Base-by-base conservation (phyloP, 2,888 invertebrate species). In the Harpagoxenus sublaevis region DNA sequence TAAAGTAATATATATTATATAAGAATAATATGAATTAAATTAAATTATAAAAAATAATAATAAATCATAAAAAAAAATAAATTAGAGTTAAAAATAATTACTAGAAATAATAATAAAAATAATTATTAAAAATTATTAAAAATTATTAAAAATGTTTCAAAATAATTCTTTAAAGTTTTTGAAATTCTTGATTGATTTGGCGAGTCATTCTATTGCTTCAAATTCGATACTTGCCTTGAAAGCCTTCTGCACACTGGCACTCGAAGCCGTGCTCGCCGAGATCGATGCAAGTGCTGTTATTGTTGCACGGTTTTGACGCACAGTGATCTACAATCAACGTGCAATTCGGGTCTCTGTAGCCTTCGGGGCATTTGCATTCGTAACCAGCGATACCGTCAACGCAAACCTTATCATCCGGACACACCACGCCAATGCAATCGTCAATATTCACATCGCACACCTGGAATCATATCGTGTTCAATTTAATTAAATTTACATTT, bases 201-300 rank as follows among this genome's bases (percentile, higher is more conserved):
- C 1, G 3, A 35, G 10, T 51, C 3, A 60, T n/a, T 3, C 0
- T 23, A 23, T 53, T 28, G 28, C 12, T 18, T 66, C 2, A 39
- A 12, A 65, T 77, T 53, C 4, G 45, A 51, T 18, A 57, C 42
- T 94, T 95, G 96, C 97, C 97, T 95, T 96, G 96, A 93, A 95
- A 97, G 88, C 97, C 97, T 84, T 95, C 95, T 89, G 96, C 96
- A 95, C 98, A 98, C 88, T 95, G 95, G 96, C 98, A 98, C 91
- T 96, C 96, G 95, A 96, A 97, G 23, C 90, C 91, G 89, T 96
- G 96, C 88, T 96, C 96, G 87, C 96, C 96, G 75, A 94, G 95
- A 94, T 97, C 97, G 86, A 96, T 95, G 95, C 98, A 98, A 79
- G 97, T 97, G 91, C 97, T 98, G 95, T 97, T 97, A 95, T 97